phyloP scores from a whole-genome alignment of 2,113 vertebrate genomes.

The Barnardius zonarius region DNA sequence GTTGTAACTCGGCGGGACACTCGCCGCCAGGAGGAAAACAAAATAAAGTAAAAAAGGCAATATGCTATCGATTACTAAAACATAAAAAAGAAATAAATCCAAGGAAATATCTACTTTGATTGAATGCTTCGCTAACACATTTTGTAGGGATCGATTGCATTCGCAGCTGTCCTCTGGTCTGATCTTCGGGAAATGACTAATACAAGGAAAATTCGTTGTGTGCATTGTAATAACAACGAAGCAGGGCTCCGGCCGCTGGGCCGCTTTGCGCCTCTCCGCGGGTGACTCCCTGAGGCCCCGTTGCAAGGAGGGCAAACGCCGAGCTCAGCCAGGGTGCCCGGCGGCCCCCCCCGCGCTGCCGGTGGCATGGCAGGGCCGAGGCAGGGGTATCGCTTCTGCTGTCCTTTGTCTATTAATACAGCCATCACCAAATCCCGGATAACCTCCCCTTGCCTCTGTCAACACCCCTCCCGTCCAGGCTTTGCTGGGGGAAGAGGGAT shows the following conservation, averaged over 20 bases:
- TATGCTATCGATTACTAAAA: not conserved
- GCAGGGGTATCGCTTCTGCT: not conserved
- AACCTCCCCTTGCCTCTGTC: slow-evolving; percentile 43
- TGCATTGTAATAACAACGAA: not conserved
- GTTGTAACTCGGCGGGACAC: not conserved
- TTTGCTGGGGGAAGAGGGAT: slow-evolving; percentile 40
- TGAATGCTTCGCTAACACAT: not conserved
- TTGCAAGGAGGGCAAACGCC: not conserved
- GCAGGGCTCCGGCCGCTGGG: not conserved
- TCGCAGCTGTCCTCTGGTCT: not conserved
- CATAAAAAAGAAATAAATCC: not conserved
- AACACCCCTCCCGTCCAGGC: slow-evolving; percentile 12
- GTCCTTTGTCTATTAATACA: slow-evolving; percentile 49
- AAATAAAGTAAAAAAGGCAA: not conserved
- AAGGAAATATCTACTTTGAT: not conserved
- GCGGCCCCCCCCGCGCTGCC: not conserved
- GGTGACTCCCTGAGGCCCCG: not conserved
- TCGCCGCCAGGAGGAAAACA: too few species aligned
- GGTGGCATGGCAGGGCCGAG: not conserved
- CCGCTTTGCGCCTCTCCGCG: not conserved
- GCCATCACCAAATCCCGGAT: slow-evolving; percentile 30
- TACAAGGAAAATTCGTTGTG: not conserved
- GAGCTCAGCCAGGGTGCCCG: not conserved
- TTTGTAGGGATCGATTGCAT: not conserved
- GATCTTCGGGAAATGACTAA: not conserved